Percentiles rank a stretch among this genome's conserved stretches.
These are phyloP conservation scores for Ceratina calcarata DNA, from an alignment of 1,140 invertebrate species.

Conservation along the genomic window DNA sequence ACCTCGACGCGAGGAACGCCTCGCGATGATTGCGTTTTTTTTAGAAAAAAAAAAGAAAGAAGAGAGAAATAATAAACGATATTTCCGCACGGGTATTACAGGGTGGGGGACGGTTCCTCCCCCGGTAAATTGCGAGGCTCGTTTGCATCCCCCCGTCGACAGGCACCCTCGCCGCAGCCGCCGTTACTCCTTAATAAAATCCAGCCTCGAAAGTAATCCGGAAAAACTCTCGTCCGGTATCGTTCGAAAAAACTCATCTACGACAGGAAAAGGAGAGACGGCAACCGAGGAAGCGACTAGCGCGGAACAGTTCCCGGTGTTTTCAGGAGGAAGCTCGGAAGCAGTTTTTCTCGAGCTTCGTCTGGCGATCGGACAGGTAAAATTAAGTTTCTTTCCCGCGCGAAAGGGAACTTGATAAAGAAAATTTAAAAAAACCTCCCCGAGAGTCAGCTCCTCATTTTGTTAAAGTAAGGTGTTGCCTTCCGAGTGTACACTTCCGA, in stretches of 20 bases:
- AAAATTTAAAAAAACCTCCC: not conserved
- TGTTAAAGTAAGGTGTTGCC: not conserved
- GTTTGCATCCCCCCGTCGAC: constrained; percentile 7
- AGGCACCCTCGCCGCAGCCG: not conserved
- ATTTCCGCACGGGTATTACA: not conserved
- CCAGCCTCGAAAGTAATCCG: constrained; percentile 47
- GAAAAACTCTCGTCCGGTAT: constrained; percentile 27
- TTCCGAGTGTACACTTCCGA: not conserved
- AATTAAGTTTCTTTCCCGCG: not conserved
- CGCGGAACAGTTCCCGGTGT: not conserved
- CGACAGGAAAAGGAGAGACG: not conserved
- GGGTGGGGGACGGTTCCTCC: not conserved
- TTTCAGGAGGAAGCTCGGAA: not conserved
- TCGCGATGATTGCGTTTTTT: constrained; percentile 10
- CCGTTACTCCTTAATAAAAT: constrained; percentile 53
- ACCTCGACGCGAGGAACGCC: not conserved
- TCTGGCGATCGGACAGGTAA: not conserved
- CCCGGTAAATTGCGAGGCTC: constrained; percentile 42
- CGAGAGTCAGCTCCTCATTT: not conserved
- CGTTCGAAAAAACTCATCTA: constrained; percentile 51
- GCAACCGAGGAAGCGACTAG: not conserved
- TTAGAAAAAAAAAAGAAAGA: too few relatives aligned
- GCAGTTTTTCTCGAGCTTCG: not conserved
- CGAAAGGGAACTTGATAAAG: not conserved
- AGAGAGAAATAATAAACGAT: constrained; percentile 13